These are phyloP conservation scores for Platycnemis pennipes DNA, from an alignment of 2,888 invertebrate genomes.

Conservation along the genomic window DNA sequence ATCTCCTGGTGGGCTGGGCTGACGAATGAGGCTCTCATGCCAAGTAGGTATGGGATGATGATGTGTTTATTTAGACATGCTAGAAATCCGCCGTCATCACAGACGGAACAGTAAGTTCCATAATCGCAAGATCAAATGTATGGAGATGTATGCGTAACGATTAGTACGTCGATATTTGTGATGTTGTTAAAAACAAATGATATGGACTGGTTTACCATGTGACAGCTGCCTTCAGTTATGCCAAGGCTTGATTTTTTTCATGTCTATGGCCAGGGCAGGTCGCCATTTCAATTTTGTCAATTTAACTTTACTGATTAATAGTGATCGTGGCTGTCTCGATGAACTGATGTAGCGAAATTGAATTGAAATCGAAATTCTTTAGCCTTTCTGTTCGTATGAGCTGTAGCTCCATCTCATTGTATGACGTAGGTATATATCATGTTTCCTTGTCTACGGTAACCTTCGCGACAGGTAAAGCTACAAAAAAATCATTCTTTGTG, in stretches of 20 bases:
- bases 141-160: background rate
- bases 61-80: constrained; percentile 4
- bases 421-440: no score
- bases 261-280: background rate
- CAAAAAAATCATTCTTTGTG: no score
- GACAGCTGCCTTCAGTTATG: background rate
- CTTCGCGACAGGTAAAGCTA: no score
- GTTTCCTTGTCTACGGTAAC: no score
- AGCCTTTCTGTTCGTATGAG: no score
- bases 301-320: background rate
- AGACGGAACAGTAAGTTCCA: background rate
- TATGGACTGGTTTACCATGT: background rate
- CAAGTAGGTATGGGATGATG: background rate
- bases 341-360: background rate
- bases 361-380: no score
- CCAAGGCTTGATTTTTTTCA: background rate
- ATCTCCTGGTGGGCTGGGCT: background rate
- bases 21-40: background rate
- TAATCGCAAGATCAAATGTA: background rate
- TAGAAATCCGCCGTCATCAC: background rate
- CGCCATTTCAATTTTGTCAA: background rate
- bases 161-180: background rate
- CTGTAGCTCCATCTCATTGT: no score
- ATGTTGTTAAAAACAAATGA: background rate
- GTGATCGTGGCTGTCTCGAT: background rate